Evolutionary conservation across 1,140 invertebrate genomes (phyloP), one percentile per base, ranked within the genome.

Genomic region (Heliothis subflexa): DNA sequence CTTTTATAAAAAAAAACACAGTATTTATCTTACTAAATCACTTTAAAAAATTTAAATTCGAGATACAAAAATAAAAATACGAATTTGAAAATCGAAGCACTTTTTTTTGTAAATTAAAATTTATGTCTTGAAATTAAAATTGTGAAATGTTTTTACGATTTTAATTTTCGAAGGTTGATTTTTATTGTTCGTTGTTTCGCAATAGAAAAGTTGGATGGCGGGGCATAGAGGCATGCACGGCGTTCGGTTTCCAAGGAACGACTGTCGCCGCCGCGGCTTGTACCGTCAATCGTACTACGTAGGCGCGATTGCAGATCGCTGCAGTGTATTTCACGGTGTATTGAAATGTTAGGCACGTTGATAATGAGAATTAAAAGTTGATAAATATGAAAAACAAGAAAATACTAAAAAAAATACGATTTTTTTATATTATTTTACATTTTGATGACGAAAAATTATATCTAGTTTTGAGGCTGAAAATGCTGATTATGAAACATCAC

Each of bases 151-250:
- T 55, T 55, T 21, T 21, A 55, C 33, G n/a, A 18, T 55, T 55
- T 55, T 18, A 55, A 18, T 55, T 50, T 50, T 10, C 16, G n/a
- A 57, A 25, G 21, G 3, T 57, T 21, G 1, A 61, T 25, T 33
- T 61, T 25, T 25, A 52, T 50, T 50, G 1, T 70, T 28, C 16
- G 16, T 28, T 47, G 57, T 75, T 64, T 75, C 59, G 73, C 18
- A 62, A 75, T n/a, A 54, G 47, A 40, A 47, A 66, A 66, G 62
- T 62, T 49, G 7, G 5, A 12, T 9, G 25, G 33, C 33, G 21
- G 25, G 59, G 59, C 61, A 33, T 52, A 11, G 73, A 75, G 73
- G 45, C 73, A 75, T 75, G 57, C 59, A 62, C 73, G 57, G 21
- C 59, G 73, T 33, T 28, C 25, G 73, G 25, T 18, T 18, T 14